Base-by-base conservation (phyloP, 2,888 invertebrate genomes). In the Lycocerus yunnanus region DNA sequence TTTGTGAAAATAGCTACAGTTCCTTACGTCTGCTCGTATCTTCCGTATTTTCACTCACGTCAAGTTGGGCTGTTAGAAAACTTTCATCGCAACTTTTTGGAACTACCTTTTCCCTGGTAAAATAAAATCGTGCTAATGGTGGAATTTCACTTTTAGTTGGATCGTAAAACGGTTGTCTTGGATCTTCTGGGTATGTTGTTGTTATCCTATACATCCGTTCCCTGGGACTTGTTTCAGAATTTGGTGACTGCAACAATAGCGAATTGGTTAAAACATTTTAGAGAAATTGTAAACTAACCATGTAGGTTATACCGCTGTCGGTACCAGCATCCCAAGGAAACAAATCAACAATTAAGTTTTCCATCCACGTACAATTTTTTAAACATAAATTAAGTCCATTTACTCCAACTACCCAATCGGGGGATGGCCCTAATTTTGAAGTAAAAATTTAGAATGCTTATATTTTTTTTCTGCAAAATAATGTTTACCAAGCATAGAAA, bases 371-470 rank as follows among this genome's bases (percentile, higher is more conserved):
- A 85, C 99, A 97, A 87, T 98, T 95, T 76, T 90, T 88, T 74
- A 92, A 90, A 84, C 99, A 99, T 9, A 99, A 90, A 84, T 98
- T 94, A 71, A 98, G 87, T 0, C 95, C 94, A 73, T 91, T 95
- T 27, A 99, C 93, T 0, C 99, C 99, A 61, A 98, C 95, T 81
- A 98, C 95, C 99, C 99, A 99, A 88, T 99, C 99, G 0, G 99
- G 99, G 11, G 97, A 97, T 0, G 99, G 99, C 1, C 97, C 95
- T 94, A 78, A 59, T 24, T 69, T 27, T 20, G 10, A 43, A 43
- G 6, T 8, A 43, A n/a, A 43, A 43, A n/a, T 43, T 60, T 60
- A n/a, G 5, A 16, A 15, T 20, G 13, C 0, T n/a, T 16, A 2
- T 11, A 61, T 20, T 58, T 4, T 13, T 60, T 69, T 20, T 59